Base-by-base conservation (phyloP, 2,797 vertebrate genomes). In the Petrocephalus schoutedeni region DNA sequence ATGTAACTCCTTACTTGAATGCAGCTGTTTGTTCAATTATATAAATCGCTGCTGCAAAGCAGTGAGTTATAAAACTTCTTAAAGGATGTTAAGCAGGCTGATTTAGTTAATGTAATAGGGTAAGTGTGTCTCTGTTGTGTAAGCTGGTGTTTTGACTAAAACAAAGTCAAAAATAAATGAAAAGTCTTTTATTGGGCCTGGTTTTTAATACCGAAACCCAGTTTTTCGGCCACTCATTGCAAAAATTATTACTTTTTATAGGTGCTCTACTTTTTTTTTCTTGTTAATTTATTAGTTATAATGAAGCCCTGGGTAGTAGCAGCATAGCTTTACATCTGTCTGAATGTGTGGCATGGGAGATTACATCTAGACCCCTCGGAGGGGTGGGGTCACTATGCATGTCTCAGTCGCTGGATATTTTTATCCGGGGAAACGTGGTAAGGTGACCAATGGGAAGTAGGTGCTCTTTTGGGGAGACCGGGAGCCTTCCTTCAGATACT, bases 1-100 rank as follows among this genome's bases (percentile, higher is more conserved):
- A 89, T 91, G 64, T 88, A 90, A 91, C 64, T 88, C 12, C 87
- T 90, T 88, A 89, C 77, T 87, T 89, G 90, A 77, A 92, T 49
- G 58, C n/a, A 86, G 45, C 88, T 32, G 56, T 83, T 84, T 88
- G 19, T 89, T 89, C 87, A 88, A 86, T 88, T 88, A 88, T 87
- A 88, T 90, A 82, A 91, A 89, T 32, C 87, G 21, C 9, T 88
- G 45, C 85, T 88, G 83, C 89, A 49, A 89, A 67, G 87, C 88
- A 56, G 83, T 6, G 67, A 19, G 89, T 90, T 91, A 90, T 90
- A 89, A 90, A 90, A 91, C 89, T 57, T 28, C 21, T 21, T 86
- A 45, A 45, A 19, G 45, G 45, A 85, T 87, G 53, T 82, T 56
- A 58, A 23, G 28, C 32, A 45, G 56, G 54, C 1, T 10, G 54